Base-by-base conservation (phyloP, 2,113 vertebrate species). In the Brachypodius melanocephalos region DNA sequence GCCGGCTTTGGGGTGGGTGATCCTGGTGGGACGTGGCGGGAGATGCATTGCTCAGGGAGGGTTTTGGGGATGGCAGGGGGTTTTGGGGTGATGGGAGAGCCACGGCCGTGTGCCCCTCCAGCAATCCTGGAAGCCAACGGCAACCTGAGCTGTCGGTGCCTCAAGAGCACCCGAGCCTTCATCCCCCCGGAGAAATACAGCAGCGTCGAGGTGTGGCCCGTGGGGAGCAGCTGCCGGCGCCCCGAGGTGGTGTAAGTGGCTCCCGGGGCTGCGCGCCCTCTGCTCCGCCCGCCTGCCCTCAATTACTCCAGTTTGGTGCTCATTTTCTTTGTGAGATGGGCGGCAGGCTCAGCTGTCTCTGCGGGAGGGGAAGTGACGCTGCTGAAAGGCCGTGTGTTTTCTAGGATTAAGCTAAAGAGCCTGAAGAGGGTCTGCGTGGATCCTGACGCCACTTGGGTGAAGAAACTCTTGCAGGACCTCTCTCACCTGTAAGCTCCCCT, bases 171-270 rank as follows among this genome's bases (percentile, higher is more conserved):
- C 12, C 42, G 57, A 12, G 1, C 4, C 52, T 93, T 94, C 69
- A 94, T 96, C 61, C 0, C 38, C 1, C 93, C 84, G 0, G 3
- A 5, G 24, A 67, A 32, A 14, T 96, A 85, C 74, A 49, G 78
- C 72, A 96, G 77, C 36, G 0, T 96, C 1, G 91, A 96, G 81
- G 87, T 96, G 5, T 16, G 95, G 87, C 95, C 93, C 0, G 68
- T n/a, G 61, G 96, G 96, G n/a, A 96, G 95, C 93, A 93, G 93
- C 81, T 96, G 96, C 91, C 74, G 95, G 81, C 95, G 95, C 48
- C 85, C 11, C 1, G 93, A 96, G 81, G 91, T 96, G 81, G 25
- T 96, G 96, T 96, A 94, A 96, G 96, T 95, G 73, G 5, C n/a
- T 68, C 26, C 25, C 0, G 2, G 19, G 24, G 25, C 1, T 8